These are phyloP conservation scores for Rugalucina vietnamica DNA, from an alignment of 2,888 invertebrate genomes.

Conservation along the genomic window DNA sequence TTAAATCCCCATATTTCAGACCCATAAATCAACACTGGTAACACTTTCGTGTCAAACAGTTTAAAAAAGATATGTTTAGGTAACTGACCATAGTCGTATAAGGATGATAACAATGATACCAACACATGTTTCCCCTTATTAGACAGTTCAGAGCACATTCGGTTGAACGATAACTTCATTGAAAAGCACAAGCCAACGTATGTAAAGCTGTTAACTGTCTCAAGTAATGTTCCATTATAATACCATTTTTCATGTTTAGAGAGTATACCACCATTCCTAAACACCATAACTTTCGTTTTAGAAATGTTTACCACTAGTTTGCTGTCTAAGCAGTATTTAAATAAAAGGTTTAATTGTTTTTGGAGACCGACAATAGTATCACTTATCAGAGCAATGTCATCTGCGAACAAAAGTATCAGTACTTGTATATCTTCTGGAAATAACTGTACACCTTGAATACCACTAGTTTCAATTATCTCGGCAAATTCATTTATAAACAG, in stretches of 20 bases:
- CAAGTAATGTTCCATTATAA: conserved; percentile 16
- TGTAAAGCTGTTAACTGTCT: conserved; percentile 27
- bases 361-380: conserved; percentile 50
- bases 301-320: conserved; percentile 32
- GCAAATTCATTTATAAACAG: conserved; percentile 29
- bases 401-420: conserved; percentile 48
- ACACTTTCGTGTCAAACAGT: conserved; percentile 41
- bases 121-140: neutral
- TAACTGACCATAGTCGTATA: conserved; percentile 2
- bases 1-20: conserved; percentile 43
- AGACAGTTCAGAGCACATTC: neutral
- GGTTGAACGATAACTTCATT: conserved; percentile 13
- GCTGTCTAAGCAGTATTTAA: conserved; percentile 31
- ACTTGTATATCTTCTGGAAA: conserved; percentile 22
- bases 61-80: conserved; percentile 29
- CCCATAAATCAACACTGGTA: conserved; percentile 32
- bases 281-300: conserved; percentile 42
- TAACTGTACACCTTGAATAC: conserved; percentile 26
- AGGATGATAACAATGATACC: neutral
- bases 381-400: conserved; percentile 45
- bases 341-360: conserved; percentile 33
- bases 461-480: neutral
- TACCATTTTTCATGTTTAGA: conserved; percentile 41
- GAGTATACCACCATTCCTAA: conserved; percentile 41
- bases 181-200: conserved; percentile 42